These are phyloP conservation scores for Drosophila punjabiensis DNA, from an alignment of 1,140 invertebrate species.

Conservation along the genomic window DNA sequence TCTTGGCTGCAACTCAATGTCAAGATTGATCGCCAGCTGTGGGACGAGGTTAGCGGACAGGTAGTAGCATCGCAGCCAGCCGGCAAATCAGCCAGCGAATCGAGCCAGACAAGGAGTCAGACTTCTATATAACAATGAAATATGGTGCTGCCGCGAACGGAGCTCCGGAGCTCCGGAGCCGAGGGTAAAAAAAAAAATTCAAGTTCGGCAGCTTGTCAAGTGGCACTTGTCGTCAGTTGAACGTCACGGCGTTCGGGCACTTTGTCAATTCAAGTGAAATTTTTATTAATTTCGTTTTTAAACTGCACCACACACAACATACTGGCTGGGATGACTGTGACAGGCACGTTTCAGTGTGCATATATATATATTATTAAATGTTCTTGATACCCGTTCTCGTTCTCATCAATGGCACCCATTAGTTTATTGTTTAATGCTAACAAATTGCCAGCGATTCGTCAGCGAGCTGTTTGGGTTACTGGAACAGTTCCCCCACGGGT, in stretches of 20 bases:
- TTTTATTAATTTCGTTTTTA: conserved; percentile 83
- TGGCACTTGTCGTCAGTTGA: conserved; percentile 82
- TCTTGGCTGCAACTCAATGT: conserved; percentile 64
- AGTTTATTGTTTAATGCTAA: conserved; percentile 77
- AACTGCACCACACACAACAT: conserved; percentile 62
- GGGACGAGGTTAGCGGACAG: conserved; percentile 69
- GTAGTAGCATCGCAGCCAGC: conserved; percentile 31
- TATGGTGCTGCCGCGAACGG: conserved; percentile 47
- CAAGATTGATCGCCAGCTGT: conserved; percentile 83
- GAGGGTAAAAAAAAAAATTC: conserved; percentile 60
- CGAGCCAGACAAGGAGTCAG: conserved; percentile 48
- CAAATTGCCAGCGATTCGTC: conserved; percentile 80
- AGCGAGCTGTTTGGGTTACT: conserved; percentile 37
- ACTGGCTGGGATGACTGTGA: conserved; percentile 11
- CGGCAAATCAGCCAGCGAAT: conserved; percentile 26
- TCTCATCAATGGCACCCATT: conserved; percentile 69
- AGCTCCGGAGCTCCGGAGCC: not conserved
- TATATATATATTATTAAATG: conserved; percentile 39
- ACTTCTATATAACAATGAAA: conserved; percentile 77
- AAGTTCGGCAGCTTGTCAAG: conserved; percentile 84
- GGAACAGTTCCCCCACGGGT: conserved; percentile 12
- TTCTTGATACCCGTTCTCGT: conserved; percentile 55
- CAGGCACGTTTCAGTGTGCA: conserved; percentile 28
- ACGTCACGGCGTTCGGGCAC: conserved; percentile 82
- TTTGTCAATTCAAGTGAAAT: conserved; percentile 85